These are phyloP conservation scores for Falco cherrug DNA, from an alignment of 2,797 vertebrate genomes.

Conservation along the genomic window DNA sequence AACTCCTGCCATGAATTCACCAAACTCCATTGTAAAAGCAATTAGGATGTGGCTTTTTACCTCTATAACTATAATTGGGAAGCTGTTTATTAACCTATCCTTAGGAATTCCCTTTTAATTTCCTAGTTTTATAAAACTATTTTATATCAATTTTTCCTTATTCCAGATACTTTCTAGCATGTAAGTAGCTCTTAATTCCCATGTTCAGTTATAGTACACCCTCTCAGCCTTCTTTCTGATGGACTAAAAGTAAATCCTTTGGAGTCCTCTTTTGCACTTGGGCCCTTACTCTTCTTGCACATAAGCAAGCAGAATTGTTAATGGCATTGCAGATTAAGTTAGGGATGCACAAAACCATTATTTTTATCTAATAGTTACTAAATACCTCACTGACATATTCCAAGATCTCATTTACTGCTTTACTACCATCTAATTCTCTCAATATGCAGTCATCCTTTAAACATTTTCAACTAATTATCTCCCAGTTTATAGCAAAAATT, in stretches of 20 bases:
- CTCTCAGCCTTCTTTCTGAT: background rate
- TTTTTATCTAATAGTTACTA: background rate
- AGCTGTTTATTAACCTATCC: background rate
- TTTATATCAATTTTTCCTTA: background rate
- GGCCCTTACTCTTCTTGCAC: background rate
- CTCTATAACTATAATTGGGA: background rate
- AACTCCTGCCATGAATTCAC: background rate
- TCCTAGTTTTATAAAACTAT: background rate
- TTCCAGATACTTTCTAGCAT: background rate
- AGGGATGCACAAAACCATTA: background rate
- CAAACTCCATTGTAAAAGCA: background rate
- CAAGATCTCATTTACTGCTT: background rate
- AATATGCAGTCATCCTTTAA: background rate
- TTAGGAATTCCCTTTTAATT: background rate
- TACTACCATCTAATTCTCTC: background rate
- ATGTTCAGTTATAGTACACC: background rate
- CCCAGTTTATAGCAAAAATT: background rate
- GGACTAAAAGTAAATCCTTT: background rate
- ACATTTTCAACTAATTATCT: background rate
- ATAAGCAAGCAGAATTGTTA: background rate
- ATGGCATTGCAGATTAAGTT: background rate
- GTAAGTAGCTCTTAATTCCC: background rate
- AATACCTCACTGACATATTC: background rate
- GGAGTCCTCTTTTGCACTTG: background rate
- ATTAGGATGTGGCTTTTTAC: background rate